Evolutionary conservation across 2,888 invertebrate genomes (phyloP).

Genomic region (Epistrophe grossulariae): DNA sequence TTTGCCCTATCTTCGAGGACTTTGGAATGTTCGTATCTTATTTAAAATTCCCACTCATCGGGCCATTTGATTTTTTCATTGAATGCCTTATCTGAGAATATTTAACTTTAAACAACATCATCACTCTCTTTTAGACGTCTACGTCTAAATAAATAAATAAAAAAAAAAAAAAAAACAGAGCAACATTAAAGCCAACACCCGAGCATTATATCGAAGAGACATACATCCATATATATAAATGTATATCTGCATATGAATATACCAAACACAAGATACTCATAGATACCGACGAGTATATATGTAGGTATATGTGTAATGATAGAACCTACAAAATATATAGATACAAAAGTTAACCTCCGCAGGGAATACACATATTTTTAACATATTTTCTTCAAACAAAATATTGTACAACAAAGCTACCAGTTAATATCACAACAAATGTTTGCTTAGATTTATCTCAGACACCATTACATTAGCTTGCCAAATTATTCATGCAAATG

Average conservation of each 20-base stretch:
- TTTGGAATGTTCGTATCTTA: conserved; percentile 2
- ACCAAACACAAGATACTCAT: not conserved
- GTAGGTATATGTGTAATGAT: not conserved
- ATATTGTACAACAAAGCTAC: conserved; percentile 64
- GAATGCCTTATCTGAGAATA: conserved; percentile 24
- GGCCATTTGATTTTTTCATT: conserved; percentile 28
- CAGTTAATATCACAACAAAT: conserved; percentile 70
- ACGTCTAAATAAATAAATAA: conserved; percentile 24
- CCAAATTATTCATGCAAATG: conserved; percentile 73
- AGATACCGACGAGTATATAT: not conserved
- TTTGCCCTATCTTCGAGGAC: not conserved
- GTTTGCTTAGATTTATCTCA: conserved; percentile 71
- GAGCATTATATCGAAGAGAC: not conserved
- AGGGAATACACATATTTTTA: conserved; percentile 42
- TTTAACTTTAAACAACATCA: conserved; percentile 42
- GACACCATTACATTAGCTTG: conserved; percentile 71
- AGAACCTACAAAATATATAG: not conserved
- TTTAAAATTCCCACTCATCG: conserved; percentile 23
- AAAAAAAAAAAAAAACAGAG: not conserved
- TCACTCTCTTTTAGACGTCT: conserved; percentile 30
- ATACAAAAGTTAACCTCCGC: conserved; percentile 28
- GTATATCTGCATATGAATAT: not conserved
- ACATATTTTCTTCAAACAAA: conserved; percentile 48
- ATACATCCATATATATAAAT: not conserved
- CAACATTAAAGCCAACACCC: conserved; percentile 12